Evolutionary conservation across 1,140 invertebrate species (phyloP), one percentile per base, ranked within the genome.

Genomic region (Reticulitermes speratus): DNA sequence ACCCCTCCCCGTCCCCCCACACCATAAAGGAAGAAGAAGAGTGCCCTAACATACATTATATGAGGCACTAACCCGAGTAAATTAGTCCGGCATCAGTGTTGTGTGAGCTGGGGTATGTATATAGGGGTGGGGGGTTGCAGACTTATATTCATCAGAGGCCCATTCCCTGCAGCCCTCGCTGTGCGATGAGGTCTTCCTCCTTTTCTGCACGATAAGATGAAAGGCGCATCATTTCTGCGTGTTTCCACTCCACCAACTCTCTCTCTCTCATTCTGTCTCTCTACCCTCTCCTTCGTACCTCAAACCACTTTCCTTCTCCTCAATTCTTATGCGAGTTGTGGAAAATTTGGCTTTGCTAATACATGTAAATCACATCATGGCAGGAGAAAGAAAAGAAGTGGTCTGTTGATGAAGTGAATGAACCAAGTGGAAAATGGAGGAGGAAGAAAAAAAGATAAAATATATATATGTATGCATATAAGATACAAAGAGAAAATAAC

Each of bases 361-460:
- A 86, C 85, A 86, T 86, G 85, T 86, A 86, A 86, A 86, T 86
- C 85, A 86, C 85, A 86, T 86, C 85, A 86, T 38, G 85, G 44
- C 25, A 86, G 59, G 84, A 84, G 55, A 84, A 52, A 52, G 84
- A 65, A 48, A 44, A 83, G 84, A 59, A 84, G 84, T 84, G 84
- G 45, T 84, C 84, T 84, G 84, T 65, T 84, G 84, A 84, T 84
- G 84, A 84, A 86, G 85, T 82, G 85, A 86, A 81, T 82, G 69
- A 86, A 82, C 55, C 48, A 81, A 86, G 85, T 65, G 85, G 75
- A 86, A 65, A 12, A 84, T 38, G 84, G 48, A 84, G 55, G 84
- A 65, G 25, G 84, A 48, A 84, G 84, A 25, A 65, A 19, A 52
- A 8, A 38, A 65, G 84, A 86, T n/a, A 86, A 86, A 38, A 86